These are phyloP conservation scores for Chaetorhynchus papuensis DNA, from an alignment of 2,113 vertebrate species.

Conservation along the genomic window DNA sequence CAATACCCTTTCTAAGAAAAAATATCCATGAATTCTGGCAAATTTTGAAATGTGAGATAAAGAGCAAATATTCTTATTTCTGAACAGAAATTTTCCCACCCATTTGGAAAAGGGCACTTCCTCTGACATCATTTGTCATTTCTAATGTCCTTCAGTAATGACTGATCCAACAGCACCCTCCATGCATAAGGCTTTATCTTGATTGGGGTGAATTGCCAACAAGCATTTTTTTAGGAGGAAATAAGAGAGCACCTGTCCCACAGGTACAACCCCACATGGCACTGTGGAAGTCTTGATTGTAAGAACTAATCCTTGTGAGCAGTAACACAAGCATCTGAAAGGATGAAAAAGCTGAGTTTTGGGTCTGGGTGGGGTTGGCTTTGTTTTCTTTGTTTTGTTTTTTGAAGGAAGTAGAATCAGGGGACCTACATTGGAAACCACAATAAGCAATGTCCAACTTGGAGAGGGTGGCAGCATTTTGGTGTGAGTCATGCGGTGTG, in stretches of 20 bases:
- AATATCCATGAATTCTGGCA: not conserved
- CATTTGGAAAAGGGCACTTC: not conserved
- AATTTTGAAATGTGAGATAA: not conserved
- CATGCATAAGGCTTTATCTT: not conserved
- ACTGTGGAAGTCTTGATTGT: not conserved
- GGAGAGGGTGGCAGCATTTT: not conserved
- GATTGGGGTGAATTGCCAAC: not conserved
- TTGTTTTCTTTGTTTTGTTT: not conserved
- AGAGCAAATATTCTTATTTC: not conserved
- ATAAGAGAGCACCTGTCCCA: not conserved
- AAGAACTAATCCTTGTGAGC: not conserved
- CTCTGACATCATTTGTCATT: not conserved
- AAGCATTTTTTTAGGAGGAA: not conserved
- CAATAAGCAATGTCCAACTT: not conserved
- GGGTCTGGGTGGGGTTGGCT: not conserved
- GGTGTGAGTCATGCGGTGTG: not conserved
- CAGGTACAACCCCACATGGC: not conserved
- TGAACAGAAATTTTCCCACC: not conserved
- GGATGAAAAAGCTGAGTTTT: not conserved
- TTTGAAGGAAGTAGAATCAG: not conserved
- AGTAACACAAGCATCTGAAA: not conserved
- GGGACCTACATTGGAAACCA: not conserved
- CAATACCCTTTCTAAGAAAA: not conserved
- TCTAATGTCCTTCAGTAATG: not conserved
- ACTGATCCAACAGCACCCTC: not conserved